Evolutionary conservation across 2,888 invertebrate genomes (phyloP), one percentile per base, ranked within the genome.

Genomic region (Nycteola revayana): DNA sequence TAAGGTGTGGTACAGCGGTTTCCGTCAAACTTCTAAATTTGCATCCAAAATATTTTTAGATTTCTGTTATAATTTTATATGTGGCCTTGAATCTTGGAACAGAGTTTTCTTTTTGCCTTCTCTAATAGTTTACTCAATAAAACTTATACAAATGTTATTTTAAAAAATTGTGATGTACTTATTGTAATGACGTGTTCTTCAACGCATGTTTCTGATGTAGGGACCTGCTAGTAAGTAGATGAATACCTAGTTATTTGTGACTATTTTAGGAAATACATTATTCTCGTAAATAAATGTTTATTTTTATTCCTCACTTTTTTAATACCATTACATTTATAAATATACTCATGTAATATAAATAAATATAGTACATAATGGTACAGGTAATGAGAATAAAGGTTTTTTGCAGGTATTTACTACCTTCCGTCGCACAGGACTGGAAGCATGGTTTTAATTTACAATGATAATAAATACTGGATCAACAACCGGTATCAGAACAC

Each of bases 401-500:
- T 33, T 56, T 40, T 47, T 84, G 55, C 84, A 88, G 88, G 67
- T 27, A 86, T 87, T 42, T 88, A 82, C 59, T 88, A 87, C 50
- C 71, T 88, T 1, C 88, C 88, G 0, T 88, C 88, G 0, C 85
- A 86, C 43, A 82, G 88, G n/a, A 77, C 81, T 0, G 88, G 88
- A 22, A 88, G 87, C 47, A 88, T 87, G 86, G 87, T 88, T 21
- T 63, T 88, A 31, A 88, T 88, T 54, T 88, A 75, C 62, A 82
- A 86, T 39, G 87, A 88, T 50, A 88, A 88, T 65, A 88, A 88
- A 51, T 88, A 81, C 41, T 88, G 88, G 88, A 85, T 88, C 50
- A 88, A 88, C 59, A 88, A 88, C 32, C 69, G 87, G 6, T 88
- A 88, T 34, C 87, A 86, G 59, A 87, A 87, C 49, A 88, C 88